A percentile compares a stretch with the other conserved stretches of the same genome.
These are phyloP conservation scores for Bergia puertoricense DNA, from an alignment of 92 coral and sea anemone species.

Conservation along the genomic window DNA sequence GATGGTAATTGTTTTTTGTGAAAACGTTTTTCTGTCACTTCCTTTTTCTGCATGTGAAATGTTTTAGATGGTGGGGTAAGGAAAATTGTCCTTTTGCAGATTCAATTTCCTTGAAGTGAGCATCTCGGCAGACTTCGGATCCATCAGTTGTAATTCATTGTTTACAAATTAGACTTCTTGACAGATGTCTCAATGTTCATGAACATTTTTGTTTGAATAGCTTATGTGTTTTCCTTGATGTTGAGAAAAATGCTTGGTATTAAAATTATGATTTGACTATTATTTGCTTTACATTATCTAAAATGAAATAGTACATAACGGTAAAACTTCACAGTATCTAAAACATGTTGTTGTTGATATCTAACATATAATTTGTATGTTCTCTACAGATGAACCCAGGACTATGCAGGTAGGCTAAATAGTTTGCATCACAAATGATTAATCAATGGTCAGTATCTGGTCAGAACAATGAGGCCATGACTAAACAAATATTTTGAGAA, in stretches of 20 bases:
- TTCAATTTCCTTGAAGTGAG: too few relatives aligned
- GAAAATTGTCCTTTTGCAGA: too few relatives aligned
- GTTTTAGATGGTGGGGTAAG: not conserved
- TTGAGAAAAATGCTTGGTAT: too few relatives aligned
- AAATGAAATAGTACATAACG: not conserved
- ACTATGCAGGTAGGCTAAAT: not conserved
- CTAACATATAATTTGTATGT: not conserved
- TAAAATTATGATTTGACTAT: too few relatives aligned
- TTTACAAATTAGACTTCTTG: too few relatives aligned
- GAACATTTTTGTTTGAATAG: too few relatives aligned
- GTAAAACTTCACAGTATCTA: not conserved
- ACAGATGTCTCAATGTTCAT: too few relatives aligned
- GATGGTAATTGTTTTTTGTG: constrained; percentile 59
- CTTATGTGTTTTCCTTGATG: too few relatives aligned
- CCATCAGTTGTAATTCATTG: too few relatives aligned
- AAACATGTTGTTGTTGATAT: not conserved
- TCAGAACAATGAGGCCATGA: too few relatives aligned
- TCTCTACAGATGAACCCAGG: not conserved
- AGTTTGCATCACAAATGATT: not conserved
- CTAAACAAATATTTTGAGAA: not conserved
- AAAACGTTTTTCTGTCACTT: not conserved
- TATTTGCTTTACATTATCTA: too few relatives aligned
- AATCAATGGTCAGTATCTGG: not conserved
- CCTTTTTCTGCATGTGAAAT: not conserved
- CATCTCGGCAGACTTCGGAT: too few relatives aligned